Evolutionary conservation across 2,113 vertebrate species (phyloP).

Genomic region (Oncorhynchus gorbuscha): DNA sequence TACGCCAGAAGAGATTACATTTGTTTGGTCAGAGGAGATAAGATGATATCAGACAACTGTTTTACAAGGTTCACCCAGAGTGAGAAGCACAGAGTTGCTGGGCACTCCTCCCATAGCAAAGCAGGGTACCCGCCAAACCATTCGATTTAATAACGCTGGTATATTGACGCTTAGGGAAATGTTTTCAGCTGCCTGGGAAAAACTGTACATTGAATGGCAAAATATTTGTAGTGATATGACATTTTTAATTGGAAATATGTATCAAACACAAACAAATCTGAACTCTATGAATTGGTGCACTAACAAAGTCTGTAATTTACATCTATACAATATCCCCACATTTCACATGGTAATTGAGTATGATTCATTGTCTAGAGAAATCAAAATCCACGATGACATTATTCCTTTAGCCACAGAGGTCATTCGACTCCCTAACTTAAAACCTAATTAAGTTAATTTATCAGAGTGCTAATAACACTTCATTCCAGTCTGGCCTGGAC

Average conservation of each 20-base stretch:
- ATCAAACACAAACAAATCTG: too few species aligned
- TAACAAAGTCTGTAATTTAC: too few species aligned
- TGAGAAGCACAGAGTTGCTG: not conserved
- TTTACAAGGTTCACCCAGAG: not conserved
- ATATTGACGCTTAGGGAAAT: too few species aligned
- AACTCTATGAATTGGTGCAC: too few species aligned
- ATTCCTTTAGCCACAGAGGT: constrained; percentile 8
- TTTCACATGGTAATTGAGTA: not conserved
- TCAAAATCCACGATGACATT: not conserved
- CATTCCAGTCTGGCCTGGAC: not conserved
- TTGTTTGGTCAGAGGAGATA: not conserved
- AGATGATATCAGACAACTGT: not conserved
- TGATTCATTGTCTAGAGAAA: not conserved
- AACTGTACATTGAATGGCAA: too few species aligned
- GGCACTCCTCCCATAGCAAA: not conserved
- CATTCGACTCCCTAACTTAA: constrained; percentile 4
- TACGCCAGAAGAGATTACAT: not conserved
- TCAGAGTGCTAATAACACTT: not conserved
- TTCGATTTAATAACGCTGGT: too few species aligned
- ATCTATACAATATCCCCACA: not conserved
- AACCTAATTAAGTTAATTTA: constrained; percentile 2
- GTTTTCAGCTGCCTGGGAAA: too few species aligned
- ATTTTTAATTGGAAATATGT: too few species aligned
- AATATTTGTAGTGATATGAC: too few species aligned
- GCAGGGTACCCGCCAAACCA: too few species aligned